Evolutionary conservation across 2,113 vertebrate species (phyloP), one percentile per base, ranked within the genome.

Genomic region (Nanger granti): DNA sequence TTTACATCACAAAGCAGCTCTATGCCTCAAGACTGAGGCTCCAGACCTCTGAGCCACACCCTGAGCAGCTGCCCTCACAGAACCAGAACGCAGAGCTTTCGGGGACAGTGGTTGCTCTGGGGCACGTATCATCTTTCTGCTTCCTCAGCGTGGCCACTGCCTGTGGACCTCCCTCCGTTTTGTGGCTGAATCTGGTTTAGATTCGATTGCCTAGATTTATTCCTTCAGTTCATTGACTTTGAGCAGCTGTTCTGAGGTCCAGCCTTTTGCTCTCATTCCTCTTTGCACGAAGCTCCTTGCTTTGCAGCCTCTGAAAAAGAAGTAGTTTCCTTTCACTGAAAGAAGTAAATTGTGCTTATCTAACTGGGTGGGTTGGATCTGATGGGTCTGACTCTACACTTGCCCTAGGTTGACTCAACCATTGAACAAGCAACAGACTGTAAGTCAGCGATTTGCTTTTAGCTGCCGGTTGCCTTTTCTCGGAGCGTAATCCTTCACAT

Each of bases 391-490:
- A 34, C n/a, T 49, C 26, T 79, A 18, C 12, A 20, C 57, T 92
- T 66, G 66, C 17, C 59, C 15, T 60, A 41, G 11, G 37, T 54
- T 90, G 57, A 54, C 47, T 85, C 28, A 52, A 8, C 6, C 29
- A 49, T 94, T 49, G 26, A 94, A 87, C 41, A 60, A 89, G 34
- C 54, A 89, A 41, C 41, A 64, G 26, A 62, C 62, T 59, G 14
- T 90, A 95, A 94, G 57, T 94, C 59, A 89, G 82, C 15, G 95
- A 94, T 85, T 95, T n/a, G n/a, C 26, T 93, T 96, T 85, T 28
- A 66, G 17, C 60, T 94, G 34, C 55, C 41, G 7, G 31, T 97
- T 97, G 96, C 26, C 47, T 96, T 94, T 87, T 80, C 55, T 93
- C 87, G 8, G n/a, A 59, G 60, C 17, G 1, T 54, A 94, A 47